Base-by-base conservation (phyloP, 2,888 invertebrate species). In the Ornithoptera alexandrae region DNA sequence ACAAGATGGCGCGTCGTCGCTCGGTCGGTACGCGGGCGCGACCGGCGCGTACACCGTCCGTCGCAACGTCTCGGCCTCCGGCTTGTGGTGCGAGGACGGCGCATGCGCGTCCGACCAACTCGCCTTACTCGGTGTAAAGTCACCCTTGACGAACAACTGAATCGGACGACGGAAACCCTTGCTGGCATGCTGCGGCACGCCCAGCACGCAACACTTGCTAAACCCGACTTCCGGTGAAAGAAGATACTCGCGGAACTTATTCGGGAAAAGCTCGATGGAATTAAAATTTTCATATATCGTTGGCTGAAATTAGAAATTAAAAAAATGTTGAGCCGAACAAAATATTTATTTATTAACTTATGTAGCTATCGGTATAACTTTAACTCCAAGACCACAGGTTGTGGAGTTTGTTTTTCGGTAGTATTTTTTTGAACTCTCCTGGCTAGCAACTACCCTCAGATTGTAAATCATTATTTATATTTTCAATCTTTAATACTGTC, bases 181-280 rank as follows among this genome's bases (percentile, higher is more conserved):
- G 74, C 96, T 95, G 72, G 96, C 95, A 85, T 98, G 97, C 78
- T 95, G 94, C 6, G 97, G 96, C 2, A 95, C 95, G 42, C 97
- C 97, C 60, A 98, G 90, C 2, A 97, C 95, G 82, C 97, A 97
- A 82, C 97, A 97, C 82, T 97, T 97, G 81, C 95, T 96, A 90
- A 98, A 99, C 6, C 98, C 98, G 61, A 99, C 97, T 82, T 98
- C 98, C 0, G 96, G 94, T 30, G 97, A 96, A 5, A 99, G 93
- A 56, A 99, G 94, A 88, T 97, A 99, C 81, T 98, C 97, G 65
- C 97, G 96, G 86, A 99, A 99, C 82, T 97, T 96, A 78, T 97
- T 96, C 10, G 99, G 99, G 78, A 96, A 96, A 82, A 99, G 94
- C 83, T 97, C 95, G 76, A 98, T 97, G 67, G 93, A 93, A 79